Percentiles rank a stretch among this genome's conserved stretches.
These are phyloP conservation scores for Rhopalosiphum maidis DNA, from an alignment of 1,140 invertebrate species.

Conservation along the genomic window DNA sequence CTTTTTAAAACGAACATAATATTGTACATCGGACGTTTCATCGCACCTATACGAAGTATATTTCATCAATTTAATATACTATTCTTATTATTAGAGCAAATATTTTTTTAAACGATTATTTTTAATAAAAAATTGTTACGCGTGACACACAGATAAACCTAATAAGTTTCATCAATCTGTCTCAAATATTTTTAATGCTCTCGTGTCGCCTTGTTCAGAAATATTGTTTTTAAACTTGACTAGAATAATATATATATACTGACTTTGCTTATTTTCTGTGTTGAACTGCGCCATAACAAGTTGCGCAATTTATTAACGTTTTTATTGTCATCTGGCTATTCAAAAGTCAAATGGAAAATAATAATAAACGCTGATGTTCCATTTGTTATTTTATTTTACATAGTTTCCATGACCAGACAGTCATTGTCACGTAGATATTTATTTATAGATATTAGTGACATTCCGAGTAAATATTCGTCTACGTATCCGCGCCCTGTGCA, in stretches of 20 bases:
- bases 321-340: too few relatives aligned
- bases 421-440: too few relatives aligned
- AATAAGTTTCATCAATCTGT: neutral
- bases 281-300: neutral
- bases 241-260: neutral
- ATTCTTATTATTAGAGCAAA: neutral
- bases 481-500: too few relatives aligned
- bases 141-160: neutral
- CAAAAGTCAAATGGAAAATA: neutral
- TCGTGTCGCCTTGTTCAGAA: neutral
- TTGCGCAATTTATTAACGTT: neutral
- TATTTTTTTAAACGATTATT: neutral
- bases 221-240: neutral
- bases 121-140: neutral
- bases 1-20: neutral
- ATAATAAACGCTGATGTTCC: too few relatives aligned
- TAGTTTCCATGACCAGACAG: neutral
- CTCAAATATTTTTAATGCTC: neutral
- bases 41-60: neutral
- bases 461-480: too few relatives aligned
- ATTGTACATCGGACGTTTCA: neutral
- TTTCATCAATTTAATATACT: neutral
- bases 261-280: neutral
- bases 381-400: neutral
- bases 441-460: too few relatives aligned